Conservation (phyloP, 2,888 invertebrate species). For the Lepeophtheirus nordmannii region DNA sequence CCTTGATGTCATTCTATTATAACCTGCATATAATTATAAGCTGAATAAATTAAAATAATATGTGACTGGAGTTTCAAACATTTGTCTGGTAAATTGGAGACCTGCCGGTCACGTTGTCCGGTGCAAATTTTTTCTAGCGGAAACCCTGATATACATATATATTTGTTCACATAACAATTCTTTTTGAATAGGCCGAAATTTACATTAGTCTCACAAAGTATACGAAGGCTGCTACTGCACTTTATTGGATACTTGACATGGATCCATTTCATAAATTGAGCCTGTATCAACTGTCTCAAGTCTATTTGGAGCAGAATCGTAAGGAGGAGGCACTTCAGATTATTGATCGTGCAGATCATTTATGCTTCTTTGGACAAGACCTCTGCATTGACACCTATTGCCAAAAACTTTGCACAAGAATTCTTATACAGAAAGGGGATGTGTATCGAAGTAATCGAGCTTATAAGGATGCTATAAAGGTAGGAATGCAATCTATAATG, state of each 20-base stretch:
- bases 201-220: slow-evolving; percentile 12
- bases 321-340: slow-evolving; percentile 1
- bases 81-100: too few relatives aligned
- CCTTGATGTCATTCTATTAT: too few relatives aligned
- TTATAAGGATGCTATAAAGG: slow-evolving; percentile 1
- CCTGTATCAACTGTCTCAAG: slow-evolving; percentile 16
- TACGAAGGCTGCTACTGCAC: not conserved
- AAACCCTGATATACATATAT: too few relatives aligned
- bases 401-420: not conserved
- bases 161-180: too few relatives aligned
- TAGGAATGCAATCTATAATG: not conserved
- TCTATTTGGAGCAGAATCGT: slow-evolving; percentile 11
- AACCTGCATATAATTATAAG: too few relatives aligned
- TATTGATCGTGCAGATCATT: slow-evolving; percentile 4
- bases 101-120: too few relatives aligned
- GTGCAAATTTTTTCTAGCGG: too few relatives aligned
- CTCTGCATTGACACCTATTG: not conserved
- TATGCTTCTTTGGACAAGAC: not conserved
- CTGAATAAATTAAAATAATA: too few relatives aligned
- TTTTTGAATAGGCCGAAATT: slow-evolving; percentile 5
- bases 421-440: not conserved
- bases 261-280: not conserved
- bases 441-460: not conserved
- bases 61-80: too few relatives aligned
- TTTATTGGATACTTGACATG: not conserved